Evolutionary conservation across 2,113 vertebrate species (phyloP).

Genomic region (Corythornis madagascariensis): DNA sequence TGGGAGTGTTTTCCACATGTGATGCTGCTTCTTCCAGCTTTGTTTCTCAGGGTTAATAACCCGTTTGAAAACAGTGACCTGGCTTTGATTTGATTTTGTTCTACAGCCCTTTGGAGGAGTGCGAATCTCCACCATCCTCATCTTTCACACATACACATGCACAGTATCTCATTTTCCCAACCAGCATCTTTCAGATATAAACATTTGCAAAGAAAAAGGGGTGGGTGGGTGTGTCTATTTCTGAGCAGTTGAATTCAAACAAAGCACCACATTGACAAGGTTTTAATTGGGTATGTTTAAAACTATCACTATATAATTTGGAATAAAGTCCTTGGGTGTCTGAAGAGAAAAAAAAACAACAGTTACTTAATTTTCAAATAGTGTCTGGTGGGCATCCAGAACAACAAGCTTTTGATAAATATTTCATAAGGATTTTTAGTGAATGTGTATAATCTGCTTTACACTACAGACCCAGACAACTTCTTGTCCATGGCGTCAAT

Average conservation of each 20-base stretch:
- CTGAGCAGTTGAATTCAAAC: neutral
- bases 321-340: neutral
- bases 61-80: neutral
- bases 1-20: neutral
- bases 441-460: neutral
- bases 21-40: neutral
- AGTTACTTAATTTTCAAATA: conserved; percentile 8
- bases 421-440: neutral
- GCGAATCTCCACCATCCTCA: neutral
- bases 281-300: neutral
- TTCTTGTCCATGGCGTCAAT: neutral
- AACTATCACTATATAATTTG: neutral
- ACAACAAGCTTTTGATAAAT: neutral
- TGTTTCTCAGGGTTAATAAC: neutral
- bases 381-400: neutral
- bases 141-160: accelerated
- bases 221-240: neutral
- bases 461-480: neutral
- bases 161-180: neutral
- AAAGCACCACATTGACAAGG: neutral
- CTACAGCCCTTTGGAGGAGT: neutral
- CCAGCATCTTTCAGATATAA: neutral
- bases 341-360: neutral
- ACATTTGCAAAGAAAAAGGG: neutral
- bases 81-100: neutral